Conservation (phyloP, 2,888 invertebrate genomes). For the Thereva unica region DNA sequence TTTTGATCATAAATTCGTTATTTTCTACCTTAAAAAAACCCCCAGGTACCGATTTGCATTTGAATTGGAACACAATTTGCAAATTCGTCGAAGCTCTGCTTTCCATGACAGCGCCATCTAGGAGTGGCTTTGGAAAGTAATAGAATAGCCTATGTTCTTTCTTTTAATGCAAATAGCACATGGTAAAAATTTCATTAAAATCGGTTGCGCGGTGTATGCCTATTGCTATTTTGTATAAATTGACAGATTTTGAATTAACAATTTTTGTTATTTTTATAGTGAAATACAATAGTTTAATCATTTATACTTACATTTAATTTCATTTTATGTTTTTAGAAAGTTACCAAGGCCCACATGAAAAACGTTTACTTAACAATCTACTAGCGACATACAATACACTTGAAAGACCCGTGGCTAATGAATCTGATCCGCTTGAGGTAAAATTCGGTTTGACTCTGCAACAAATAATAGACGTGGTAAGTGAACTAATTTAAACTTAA, state of each 20-base stretch:
- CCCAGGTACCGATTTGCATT: too few relatives aligned
- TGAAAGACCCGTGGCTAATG: conserved; percentile 89
- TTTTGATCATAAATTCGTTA: too few relatives aligned
- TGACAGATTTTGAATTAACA: not conserved
- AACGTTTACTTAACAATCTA: conserved; percentile 80
- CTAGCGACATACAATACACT: conserved; percentile 83
- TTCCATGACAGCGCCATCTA: too few relatives aligned
- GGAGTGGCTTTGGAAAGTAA: too few relatives aligned
- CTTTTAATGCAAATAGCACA: too few relatives aligned
- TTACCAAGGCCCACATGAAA: conserved; percentile 88
- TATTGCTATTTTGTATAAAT: too few relatives aligned
- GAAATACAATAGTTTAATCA: not conserved
- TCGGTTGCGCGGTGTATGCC: too few relatives aligned
- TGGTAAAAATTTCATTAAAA: too few relatives aligned
- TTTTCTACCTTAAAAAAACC: too few relatives aligned
- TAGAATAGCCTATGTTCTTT: too few relatives aligned
- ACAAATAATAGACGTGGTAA: conserved; percentile 94
- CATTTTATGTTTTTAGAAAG: conserved; percentile 68
- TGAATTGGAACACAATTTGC: too few relatives aligned
- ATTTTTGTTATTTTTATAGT: not conserved
- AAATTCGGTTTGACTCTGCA: conserved; percentile 89
- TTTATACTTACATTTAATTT: conserved; percentile 4
- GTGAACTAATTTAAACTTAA: conserved; percentile 54
- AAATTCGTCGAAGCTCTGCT: too few relatives aligned
- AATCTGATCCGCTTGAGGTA: conserved; percentile 87